These are phyloP conservation scores for Orussus abietinus DNA, from an alignment of 1,140 invertebrate species.

Conservation along the genomic window DNA sequence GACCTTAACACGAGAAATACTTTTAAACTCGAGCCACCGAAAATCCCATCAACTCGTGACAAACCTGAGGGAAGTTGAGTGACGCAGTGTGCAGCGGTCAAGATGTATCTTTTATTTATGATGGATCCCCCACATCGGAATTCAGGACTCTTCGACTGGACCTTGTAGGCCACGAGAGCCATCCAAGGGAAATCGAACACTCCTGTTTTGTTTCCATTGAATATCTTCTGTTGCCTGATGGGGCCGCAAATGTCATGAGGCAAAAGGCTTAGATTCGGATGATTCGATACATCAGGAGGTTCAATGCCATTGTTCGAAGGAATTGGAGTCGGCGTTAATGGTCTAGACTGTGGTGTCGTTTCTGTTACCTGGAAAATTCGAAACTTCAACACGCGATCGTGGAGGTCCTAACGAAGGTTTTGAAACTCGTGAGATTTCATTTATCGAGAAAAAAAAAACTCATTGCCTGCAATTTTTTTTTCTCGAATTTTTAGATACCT, in stretches of 20 bases:
- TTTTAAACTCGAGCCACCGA: too few species aligned
- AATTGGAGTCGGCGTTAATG: too few species aligned
- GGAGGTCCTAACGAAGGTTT: too few species aligned
- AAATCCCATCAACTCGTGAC: too few species aligned
- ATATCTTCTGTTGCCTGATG: constrained; percentile 46
- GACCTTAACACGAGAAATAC: too few species aligned
- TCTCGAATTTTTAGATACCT: too few species aligned
- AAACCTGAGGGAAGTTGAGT: constrained; percentile 41
- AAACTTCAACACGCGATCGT: too few species aligned
- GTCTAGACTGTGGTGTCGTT: too few species aligned
- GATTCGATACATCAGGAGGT: constrained; percentile 51
- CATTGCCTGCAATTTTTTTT: too few species aligned
- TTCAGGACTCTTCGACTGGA: constrained; percentile 43
- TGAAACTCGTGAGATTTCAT: too few species aligned
- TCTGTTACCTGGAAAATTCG: too few species aligned
- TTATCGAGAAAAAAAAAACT: too few species aligned
- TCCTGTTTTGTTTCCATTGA: constrained; percentile 56
- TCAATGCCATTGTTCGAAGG: constrained; percentile 9
- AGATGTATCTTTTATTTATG: constrained; percentile 62
- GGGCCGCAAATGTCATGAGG: constrained; percentile 43
- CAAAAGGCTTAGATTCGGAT: constrained; percentile 56
- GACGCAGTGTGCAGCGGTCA: constrained; percentile 71
- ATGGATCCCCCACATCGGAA: constrained; percentile 64
- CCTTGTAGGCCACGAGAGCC: constrained; percentile 58
- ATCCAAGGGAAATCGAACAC: constrained; percentile 67